Evolutionary conservation across 2,797 vertebrate species (phyloP).

Genomic region (Crypturellus tataupa): DNA sequence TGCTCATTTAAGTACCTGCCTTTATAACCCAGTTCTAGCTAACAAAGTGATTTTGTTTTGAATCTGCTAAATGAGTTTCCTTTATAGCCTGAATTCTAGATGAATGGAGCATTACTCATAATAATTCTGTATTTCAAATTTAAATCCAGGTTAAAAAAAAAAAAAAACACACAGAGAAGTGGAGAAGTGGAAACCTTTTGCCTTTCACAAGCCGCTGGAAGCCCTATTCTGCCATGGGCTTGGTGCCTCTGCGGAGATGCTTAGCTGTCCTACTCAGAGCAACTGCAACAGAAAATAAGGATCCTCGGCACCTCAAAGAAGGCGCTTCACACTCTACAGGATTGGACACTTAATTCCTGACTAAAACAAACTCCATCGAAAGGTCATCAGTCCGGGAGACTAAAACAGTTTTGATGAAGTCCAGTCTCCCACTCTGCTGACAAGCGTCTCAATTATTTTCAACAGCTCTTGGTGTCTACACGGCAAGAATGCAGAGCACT

Average conservation of each 20-base stretch:
- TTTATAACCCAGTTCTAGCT: not conserved
- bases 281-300: not conserved
- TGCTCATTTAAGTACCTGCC: not conserved
- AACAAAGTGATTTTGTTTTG: conserved; percentile 1
- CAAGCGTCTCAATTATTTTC: conserved; percentile 97
- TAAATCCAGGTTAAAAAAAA: not conserved
- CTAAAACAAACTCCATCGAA: conserved; percentile 86
- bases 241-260: not conserved
- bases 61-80: conserved; percentile 23
- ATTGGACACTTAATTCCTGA: conserved; percentile 81
- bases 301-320: conserved; percentile 52
- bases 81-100: not conserved
- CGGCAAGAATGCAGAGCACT: conserved; percentile 92
- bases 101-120: not conserved
- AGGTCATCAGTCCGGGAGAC: conserved; percentile 91
- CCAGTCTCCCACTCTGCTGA: conserved; percentile 90
- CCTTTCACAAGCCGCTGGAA: conserved; percentile 62
- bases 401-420: conserved; percentile 92
- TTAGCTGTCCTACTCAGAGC: not conserved
- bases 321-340: conserved; percentile 57
- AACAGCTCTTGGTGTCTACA: conserved; percentile 92
- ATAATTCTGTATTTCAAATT: conserved; percentile 26
- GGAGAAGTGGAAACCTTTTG: conserved; percentile 37
- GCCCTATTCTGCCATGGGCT: conserved; percentile 13
- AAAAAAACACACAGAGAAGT: no score